Percentiles rank a stretch among this genome's conserved stretches.
These are phyloP conservation scores for Ramphastos sulfuratus DNA, from an alignment of 2,113 vertebrate genomes.

Conservation along the genomic window DNA sequence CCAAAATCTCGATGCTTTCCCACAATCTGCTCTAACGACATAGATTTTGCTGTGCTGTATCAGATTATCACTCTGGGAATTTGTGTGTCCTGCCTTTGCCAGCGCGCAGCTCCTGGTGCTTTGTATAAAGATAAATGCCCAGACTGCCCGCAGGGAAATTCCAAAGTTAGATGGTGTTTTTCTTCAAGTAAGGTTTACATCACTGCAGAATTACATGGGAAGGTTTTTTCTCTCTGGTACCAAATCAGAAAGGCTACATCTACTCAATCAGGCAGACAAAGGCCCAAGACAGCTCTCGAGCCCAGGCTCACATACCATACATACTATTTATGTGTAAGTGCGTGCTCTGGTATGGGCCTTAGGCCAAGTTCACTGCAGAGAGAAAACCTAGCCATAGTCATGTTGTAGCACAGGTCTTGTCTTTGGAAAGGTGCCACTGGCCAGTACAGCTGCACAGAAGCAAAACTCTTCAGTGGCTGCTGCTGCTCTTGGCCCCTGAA, in stretches of 20 bases:
- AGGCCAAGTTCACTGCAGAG: conserved; percentile 27
- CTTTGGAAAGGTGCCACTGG: neutral
- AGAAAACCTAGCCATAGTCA: neutral
- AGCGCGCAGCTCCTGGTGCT: conserved; percentile 33
- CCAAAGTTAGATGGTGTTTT: conserved; percentile 10
- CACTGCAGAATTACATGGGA: conserved; percentile 21
- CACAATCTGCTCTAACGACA: conserved; percentile 61
- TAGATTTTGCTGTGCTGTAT: conserved; percentile 46
- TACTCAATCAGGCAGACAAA: neutral
- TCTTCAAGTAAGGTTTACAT: conserved; percentile 23
- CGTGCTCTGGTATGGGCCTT: conserved; percentile 52
- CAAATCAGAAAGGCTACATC: conserved; percentile 7
- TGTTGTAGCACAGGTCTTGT: neutral
- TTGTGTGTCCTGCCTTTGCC: conserved; percentile 34
- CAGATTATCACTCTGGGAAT: conserved; percentile 37
- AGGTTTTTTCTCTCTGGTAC: conserved; percentile 4
- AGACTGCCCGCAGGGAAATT: conserved; percentile 51
- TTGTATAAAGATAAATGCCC: conserved; percentile 37
- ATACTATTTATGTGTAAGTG: conserved; percentile 43
- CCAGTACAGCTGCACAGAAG: neutral
- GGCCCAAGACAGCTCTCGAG: neutral
- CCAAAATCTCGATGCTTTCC: conserved; percentile 50
- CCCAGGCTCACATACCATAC: conserved; percentile 48
- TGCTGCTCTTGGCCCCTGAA: neutral
- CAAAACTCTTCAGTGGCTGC: neutral